A percentile compares a stretch with the other conserved stretches of the same genome.
Evolutionary conservation across 2,113 vertebrate species (phyloP).

Genomic region (Stigmatopora argus): DNA sequence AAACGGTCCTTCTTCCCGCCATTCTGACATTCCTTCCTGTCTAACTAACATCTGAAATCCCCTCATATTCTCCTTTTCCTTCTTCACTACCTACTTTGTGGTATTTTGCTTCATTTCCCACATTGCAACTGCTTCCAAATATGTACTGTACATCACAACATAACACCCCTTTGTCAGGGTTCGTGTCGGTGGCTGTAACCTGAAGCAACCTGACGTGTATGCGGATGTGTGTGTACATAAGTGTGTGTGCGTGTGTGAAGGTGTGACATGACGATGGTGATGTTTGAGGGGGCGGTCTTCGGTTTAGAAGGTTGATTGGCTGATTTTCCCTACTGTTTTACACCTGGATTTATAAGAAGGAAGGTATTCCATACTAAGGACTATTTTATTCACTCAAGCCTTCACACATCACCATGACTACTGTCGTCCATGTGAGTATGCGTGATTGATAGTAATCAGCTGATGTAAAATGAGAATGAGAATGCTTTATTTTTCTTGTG

Average conservation of each 20-base stretch:
- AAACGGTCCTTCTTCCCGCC: not conserved
- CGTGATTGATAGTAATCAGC: not conserved
- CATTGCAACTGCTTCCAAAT: slow-evolving; percentile 56
- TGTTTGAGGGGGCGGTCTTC: slow-evolving; percentile 34
- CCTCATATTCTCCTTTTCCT: not conserved
- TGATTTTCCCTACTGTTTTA: not conserved
- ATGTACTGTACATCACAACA: slow-evolving; percentile 60
- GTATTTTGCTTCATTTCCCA: slow-evolving; percentile 1
- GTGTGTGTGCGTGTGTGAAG: slow-evolving; percentile 3
- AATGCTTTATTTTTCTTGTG: not conserved
- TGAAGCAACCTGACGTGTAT: slow-evolving; percentile 24
- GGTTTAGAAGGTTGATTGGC: slow-evolving; percentile 39
- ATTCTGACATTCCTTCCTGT: not conserved
- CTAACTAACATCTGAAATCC: not conserved
- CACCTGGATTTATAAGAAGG: slow-evolving; percentile 46
- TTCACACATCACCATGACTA: slow-evolving; percentile 54
- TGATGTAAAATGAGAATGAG: not conserved
- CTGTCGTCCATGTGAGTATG: slow-evolving; percentile 71
- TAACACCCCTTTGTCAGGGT: slow-evolving; percentile 50
- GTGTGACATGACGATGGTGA: slow-evolving; percentile 39
- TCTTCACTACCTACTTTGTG: not conserved
- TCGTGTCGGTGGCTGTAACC: slow-evolving; percentile 42
- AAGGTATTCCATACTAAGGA: not conserved
- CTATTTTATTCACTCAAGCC: slow-evolving; percentile 4
- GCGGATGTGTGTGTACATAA: not conserved